Evolutionary conservation across 2,113 vertebrate species (phyloP), one percentile per base, ranked within the genome.

Genomic region (Melierax canorus): DNA sequence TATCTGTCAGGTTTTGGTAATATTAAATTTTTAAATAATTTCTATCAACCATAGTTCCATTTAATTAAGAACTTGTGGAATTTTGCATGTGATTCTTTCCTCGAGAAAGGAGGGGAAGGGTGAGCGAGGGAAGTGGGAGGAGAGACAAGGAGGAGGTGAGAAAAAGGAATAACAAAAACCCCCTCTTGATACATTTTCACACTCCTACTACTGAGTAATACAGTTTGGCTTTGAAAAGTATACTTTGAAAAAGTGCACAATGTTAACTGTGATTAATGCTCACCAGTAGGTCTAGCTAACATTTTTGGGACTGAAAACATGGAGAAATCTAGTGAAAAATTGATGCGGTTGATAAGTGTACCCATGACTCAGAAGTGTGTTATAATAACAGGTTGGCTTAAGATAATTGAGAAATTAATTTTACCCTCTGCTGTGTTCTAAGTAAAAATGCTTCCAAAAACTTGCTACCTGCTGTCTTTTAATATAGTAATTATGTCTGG

Each of bases 391-490:
- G 41, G 77, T 60, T 96, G 74, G 53, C 34, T 91, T 94, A 89
- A 84, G 73, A 90, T 82, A 94, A 97, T 43, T 78, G 66, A 95
- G 77, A 96, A 97, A 90, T 87, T 94, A 85, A 96, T 95, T 96
- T 94, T 85, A 85, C 58, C 73, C 84, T 87, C 87, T 93, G 69
- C 84, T 96, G 84, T 68, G 89, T 92, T 97, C 78, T 83, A 83
- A 79, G 80, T 84, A 77, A 92, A 91, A 97, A 85, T 24, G 15
- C 11, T 92, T 92, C 86, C 56, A 86, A 88, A 94, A 81, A 27
- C 83, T 92, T 92, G 58, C 71, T 81, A 81, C 86, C 92, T 96
- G 86, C 91, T 94, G 88, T 72, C 64, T 92, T 96, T 92, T 96
- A 92, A 95, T 89, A 87, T 11, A 80, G 80, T 85, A 91, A 97